Percentiles rank a stretch among this genome's conserved stretches.
Evolutionary conservation across 23 tunicate species (phyloP).

Genomic region (Aplidium turbinatum): DNA sequence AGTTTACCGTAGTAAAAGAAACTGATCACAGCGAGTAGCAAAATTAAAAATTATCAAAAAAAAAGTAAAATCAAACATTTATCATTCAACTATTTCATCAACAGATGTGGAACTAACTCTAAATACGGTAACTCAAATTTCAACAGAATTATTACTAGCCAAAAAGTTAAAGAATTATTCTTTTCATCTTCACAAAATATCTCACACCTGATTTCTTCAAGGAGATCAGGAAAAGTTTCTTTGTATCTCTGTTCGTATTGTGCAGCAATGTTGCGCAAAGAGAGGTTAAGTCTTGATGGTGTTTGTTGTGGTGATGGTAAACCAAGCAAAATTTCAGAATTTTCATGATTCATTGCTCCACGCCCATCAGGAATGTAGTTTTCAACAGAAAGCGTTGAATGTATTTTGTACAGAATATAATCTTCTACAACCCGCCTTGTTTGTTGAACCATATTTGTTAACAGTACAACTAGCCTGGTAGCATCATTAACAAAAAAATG

Average conservation of each 20-base stretch:
- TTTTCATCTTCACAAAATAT: too few relatives aligned
- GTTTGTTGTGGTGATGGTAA: slow-evolving; percentile 34
- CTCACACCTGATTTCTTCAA: slow-evolving; percentile 40
- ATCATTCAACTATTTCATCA: too few relatives aligned
- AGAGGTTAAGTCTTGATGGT: slow-evolving; percentile 41
- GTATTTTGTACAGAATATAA: slow-evolving; percentile 53
- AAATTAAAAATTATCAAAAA: too few relatives aligned
- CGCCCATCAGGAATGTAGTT: background rate
- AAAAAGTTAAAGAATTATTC: too few relatives aligned
- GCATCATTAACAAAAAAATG: too few relatives aligned
- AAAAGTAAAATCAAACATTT: too few relatives aligned
- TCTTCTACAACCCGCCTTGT: slow-evolving; percentile 74
- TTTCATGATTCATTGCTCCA: background rate
- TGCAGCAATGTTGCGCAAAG: slow-evolving; percentile 47
- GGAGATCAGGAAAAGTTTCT: slow-evolving; percentile 57
- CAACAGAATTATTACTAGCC: too few relatives aligned
- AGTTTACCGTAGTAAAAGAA: too few relatives aligned
- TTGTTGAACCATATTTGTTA: slow-evolving; percentile 58
- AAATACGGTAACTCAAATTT: too few relatives aligned
- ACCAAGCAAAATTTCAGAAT: background rate
- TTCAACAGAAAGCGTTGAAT: background rate
- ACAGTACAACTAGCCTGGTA: too few relatives aligned
- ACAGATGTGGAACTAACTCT: too few relatives aligned
- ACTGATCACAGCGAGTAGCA: too few relatives aligned
- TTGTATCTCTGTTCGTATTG: slow-evolving; percentile 47